Evolutionary conservation across 2,113 vertebrate genomes (phyloP), one percentile per base, ranked within the genome.

Genomic region (Lota lota): DNA sequence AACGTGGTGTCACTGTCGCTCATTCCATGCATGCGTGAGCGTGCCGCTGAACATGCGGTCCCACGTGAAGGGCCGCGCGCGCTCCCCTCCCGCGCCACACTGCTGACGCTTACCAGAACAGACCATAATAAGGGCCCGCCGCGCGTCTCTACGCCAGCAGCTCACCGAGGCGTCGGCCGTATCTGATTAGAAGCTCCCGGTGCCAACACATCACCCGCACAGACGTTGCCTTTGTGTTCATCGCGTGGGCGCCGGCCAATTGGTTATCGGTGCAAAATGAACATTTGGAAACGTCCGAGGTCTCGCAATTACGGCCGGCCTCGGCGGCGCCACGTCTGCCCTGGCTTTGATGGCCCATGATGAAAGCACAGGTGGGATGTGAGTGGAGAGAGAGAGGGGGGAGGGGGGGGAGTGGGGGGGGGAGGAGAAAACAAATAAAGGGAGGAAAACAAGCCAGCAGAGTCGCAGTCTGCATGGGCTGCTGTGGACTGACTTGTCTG

Each of bases 31-130:
- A 77, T 77, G 85, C 83, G 83, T 76, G 75, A 64, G 69, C 78
- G 79, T 82, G 83, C 85, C 87, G 80, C 82, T 80, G 88, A 89
- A 87, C 88, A 86, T 79, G 88, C 88, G 81, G 90, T 90, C 85
- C 88, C 86, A 86, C 85, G 83, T 85, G 79, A 82, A 22, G 85
- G n/a, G n/a, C n/a, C n/a, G 83, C 84, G 83, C 33, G 73, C 80
- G 80, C 81, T 19, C 77, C 82, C 61, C 88, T 79, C 75, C 88
- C 78, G 79, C 85, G 86, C 88, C 85, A 77, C 85, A 80, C 83
- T 81, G 81, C 79, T 83, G 79, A 79, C 77, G 85, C 86, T 75
- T 84, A 77, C 67, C 68, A 82, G 84, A 83, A 73, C 83, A 76
- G 80, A 76, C 64, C 70, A 69, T 47, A 11, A 47, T 47, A 47